Evolutionary conservation across 2,888 invertebrate genomes (phyloP).

Genomic region (Cyrtodaria siliqua): DNA sequence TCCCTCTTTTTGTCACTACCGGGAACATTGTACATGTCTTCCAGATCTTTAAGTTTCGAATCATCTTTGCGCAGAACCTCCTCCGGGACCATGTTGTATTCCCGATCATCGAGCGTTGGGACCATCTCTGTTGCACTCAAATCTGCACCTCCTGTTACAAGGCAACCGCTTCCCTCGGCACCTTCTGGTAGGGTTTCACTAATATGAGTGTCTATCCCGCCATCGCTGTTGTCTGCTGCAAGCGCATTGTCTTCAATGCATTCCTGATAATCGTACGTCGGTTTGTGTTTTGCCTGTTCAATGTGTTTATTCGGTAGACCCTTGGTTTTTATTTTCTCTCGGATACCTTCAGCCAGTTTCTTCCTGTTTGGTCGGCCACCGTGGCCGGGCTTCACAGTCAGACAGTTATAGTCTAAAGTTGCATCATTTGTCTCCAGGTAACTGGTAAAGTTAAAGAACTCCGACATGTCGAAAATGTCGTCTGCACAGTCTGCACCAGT

Average conservation of each 20-base stretch:
- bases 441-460: too few species aligned
- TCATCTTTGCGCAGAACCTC: conserved; percentile 34
- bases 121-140: conserved; percentile 15
- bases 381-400: conserved; percentile 29
- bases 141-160: background rate
- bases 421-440: conserved; percentile 4
- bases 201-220: background rate
- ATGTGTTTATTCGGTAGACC: conserved; percentile 43
- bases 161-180: too few species aligned
- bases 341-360: conserved; percentile 17
- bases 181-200: background rate
- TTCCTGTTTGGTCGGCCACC: conserved; percentile 33
- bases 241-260: background rate
- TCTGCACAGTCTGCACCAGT: too few species aligned
- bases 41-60: conserved; percentile 26
- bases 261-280: background rate
- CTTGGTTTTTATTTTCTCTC: conserved; percentile 36
- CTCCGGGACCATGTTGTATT: conserved; percentile 34
- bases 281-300: background rate
- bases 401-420: conserved; percentile 24
- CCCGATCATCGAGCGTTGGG: conserved; percentile 31
- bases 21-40: conserved; percentile 20
- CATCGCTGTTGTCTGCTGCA: background rate
- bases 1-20: conserved; percentile 8
- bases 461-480: too few species aligned